Conservation (phyloP, 2,797 vertebrate species). For the Oreortyx pictus region DNA sequence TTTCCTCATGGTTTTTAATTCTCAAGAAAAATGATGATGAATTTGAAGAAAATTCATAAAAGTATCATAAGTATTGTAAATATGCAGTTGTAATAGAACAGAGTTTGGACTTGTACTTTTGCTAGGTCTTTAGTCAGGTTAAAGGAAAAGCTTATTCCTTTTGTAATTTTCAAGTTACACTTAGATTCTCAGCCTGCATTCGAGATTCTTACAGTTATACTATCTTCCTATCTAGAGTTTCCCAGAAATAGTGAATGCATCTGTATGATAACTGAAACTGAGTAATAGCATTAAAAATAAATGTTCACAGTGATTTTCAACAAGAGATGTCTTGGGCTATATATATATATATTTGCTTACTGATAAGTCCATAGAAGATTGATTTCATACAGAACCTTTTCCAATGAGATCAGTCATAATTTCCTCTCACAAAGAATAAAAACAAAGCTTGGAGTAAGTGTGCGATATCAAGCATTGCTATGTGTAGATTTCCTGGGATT, state of each 20-base stretch:
- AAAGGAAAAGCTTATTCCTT: not conserved
- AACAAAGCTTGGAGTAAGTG: not conserved
- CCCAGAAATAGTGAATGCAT: not conserved
- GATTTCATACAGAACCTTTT: not conserved
- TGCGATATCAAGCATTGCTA: accelerated
- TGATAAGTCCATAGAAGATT: not conserved
- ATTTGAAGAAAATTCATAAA: not conserved
- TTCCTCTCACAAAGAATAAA: not conserved
- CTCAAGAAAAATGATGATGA: accelerated
- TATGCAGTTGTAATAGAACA: accelerated
- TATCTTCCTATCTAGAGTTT: not conserved
- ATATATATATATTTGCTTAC: not conserved
- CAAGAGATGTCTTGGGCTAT: not conserved
- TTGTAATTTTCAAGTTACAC: not conserved
- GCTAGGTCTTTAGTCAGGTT: not conserved
- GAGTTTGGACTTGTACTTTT: too few species aligned
- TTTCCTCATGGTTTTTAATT: accelerated
- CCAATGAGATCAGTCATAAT: not conserved
- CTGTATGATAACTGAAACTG: not conserved
- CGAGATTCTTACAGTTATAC: not conserved
- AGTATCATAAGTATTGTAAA: not conserved
- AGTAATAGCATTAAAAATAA: not conserved
- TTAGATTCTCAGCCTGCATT: not conserved
- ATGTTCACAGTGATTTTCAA: not conserved
- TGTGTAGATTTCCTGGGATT: not conserved